phyloP scores from a whole-genome alignment of 2,888 invertebrate species.

The Ernsta delagoae region DNA sequence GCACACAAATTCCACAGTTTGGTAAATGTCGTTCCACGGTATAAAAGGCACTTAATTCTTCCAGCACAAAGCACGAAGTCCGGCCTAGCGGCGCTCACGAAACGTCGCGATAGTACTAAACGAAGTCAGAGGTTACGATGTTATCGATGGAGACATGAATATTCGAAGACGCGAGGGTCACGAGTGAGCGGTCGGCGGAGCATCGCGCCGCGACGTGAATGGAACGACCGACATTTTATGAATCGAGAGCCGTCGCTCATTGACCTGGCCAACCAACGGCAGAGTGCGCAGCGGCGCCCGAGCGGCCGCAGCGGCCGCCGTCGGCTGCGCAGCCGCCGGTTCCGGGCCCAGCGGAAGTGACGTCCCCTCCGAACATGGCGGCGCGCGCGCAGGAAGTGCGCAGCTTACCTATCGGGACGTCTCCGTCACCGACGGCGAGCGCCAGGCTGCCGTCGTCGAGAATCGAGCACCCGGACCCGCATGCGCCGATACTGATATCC shows the following conservation, averaged over 20 bases:
- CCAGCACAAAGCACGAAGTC: conserved; percentile 76
- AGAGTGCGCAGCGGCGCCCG: conserved; percentile 59
- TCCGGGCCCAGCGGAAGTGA: conserved; percentile 74
- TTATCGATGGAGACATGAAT: conserved; percentile 83
- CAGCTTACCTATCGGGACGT: conserved; percentile 83
- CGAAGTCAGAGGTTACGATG: conserved; percentile 83
- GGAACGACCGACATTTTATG: conserved; percentile 84
- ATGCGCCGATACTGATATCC: conserved; percentile 72
- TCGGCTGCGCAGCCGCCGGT: conserved; percentile 64
- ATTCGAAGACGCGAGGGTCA: conserved; percentile 84
- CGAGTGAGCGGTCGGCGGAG: conserved; percentile 80
- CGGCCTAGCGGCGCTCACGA: conserved; percentile 72
- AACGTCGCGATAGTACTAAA: conserved; percentile 81
- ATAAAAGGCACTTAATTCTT: conserved; percentile 71
- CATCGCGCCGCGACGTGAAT: conserved; percentile 80
- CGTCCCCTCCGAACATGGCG: conserved; percentile 81
- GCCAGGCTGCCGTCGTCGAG: conserved; percentile 54
- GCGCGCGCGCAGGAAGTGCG: conserved; percentile 84
- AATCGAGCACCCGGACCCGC: conserved; percentile 66
- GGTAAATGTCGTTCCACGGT: conserved; percentile 58
- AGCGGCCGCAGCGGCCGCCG: conserved; percentile 57
- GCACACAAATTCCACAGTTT: conserved; percentile 75
- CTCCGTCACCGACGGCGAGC: conserved; percentile 65
- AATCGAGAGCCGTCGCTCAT: conserved; percentile 81
- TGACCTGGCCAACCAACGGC: conserved; percentile 63